phyloP scores from a whole-genome alignment of 2,797 vertebrate species.

The Crypturellus tataupa region DNA sequence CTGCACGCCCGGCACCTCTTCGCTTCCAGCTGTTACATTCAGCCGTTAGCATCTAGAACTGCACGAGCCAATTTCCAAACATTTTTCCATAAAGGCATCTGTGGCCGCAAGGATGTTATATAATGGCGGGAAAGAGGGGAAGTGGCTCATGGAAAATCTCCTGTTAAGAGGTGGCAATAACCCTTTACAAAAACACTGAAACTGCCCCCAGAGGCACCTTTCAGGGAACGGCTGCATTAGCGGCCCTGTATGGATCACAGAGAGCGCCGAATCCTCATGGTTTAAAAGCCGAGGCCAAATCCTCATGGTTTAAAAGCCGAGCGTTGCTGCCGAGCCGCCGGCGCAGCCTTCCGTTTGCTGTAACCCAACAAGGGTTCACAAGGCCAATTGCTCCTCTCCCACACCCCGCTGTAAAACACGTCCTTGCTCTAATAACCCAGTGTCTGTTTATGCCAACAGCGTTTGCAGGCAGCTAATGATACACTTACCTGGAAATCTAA shows the following conservation, averaged over 20 bases:
- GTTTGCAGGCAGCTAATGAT: neutral
- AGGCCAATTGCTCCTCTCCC: neutral
- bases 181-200: neutral
- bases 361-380: neutral
- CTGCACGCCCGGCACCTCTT: neutral
- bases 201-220: neutral
- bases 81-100: neutral
- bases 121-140: neutral
- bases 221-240: neutral
- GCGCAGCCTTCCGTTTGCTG: neutral
- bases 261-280: neutral
- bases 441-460: neutral
- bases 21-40: neutral
- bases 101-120: neutral
- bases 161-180: too few species aligned
- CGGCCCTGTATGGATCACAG: neutral
- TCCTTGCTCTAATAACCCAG: neutral
- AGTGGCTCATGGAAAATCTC: neutral
- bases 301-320: neutral
- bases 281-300: neutral
- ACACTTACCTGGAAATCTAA: accelerated
- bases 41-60: too few species aligned
- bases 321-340: neutral
- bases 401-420: neutral
- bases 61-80: too few species aligned